Base-by-base conservation (phyloP, 64 coral and sea anemone genomes). In the Stichodactyla mertensii region DNA sequence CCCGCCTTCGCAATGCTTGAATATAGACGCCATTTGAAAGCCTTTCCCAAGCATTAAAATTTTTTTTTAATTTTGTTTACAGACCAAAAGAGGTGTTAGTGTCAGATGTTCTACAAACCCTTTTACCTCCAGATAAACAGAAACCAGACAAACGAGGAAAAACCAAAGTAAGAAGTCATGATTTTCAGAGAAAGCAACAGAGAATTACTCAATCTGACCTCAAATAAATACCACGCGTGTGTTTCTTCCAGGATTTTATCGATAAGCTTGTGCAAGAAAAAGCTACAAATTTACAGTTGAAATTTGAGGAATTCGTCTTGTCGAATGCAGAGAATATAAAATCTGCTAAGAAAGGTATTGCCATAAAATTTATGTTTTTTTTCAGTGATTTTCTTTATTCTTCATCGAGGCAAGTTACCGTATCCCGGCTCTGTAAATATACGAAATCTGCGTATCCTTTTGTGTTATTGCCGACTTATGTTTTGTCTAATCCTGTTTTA, bases 211-310 rank as follows among this genome's bases (percentile, higher is more conserved):
- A 61, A 18, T 61, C 13, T 61, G 13, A 4, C 58, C 28, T 31
- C 28, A 31, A 31, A 31, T 31, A 31, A 31, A 61, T 15, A 61
- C 59, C 14, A 61, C 4, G 19, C 13, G 1, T 69, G 4, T 20
- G n/a, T 74, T 74, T 74, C n/a, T 85, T 85, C 16, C 7, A 86
- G 83, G 77, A 86, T 28, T 6, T 22, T 4, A 19, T 86, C 51
- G 83, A 86, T 54, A 64, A 87, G 14, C 80, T 52, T 28, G 36
- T 67, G 28, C 94, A 92, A 86, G 94, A 92, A 4, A 84, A 87
- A n/a, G 94, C 94, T 45, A 95, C 94, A 61, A 74, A 71, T 28
- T 60, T 95, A 15, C 94, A 95, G 80, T 77, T 83, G 51, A 88
- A 86, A 19, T 95, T 95, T 64, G 94, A 95, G 55, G 85, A 95